A percentile compares a stretch with the other conserved stretches of the same genome.
These are phyloP conservation scores for Belgica antarctica DNA, from an alignment of 2,888 invertebrate genomes.

Conservation along the genomic window DNA sequence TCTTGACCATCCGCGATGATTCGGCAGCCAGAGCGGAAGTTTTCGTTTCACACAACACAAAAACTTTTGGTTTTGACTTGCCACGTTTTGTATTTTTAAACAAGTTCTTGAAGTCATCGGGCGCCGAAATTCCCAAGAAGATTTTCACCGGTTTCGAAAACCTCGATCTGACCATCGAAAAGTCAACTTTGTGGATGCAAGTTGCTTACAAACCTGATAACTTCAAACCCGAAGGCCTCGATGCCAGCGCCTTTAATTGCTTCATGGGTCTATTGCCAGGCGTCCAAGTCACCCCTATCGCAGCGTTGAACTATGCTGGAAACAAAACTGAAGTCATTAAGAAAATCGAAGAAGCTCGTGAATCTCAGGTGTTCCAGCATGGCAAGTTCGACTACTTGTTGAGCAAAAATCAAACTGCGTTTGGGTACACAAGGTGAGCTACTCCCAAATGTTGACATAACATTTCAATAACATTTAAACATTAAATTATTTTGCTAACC, in stretches of 20 bases:
- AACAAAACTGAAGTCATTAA: conserved; percentile 47
- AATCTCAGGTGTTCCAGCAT: conserved; percentile 64
- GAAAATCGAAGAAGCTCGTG: conserved; percentile 55
- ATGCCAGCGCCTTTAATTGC: conserved; percentile 59
- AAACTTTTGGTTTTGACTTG: conserved; percentile 50
- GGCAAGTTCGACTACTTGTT: conserved; percentile 58
- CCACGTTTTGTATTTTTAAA: conserved; percentile 27
- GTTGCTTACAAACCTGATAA: background rate
- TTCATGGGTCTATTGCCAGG: conserved; percentile 78
- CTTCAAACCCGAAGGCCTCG: conserved; percentile 45
- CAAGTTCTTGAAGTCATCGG: background rate
- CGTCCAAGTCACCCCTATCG: conserved; percentile 62
- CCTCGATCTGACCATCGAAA: conserved; percentile 42
- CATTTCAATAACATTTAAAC: background rate
- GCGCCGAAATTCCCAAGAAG: conserved; percentile 45
- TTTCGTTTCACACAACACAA: conserved; percentile 47
- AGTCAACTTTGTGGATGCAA: conserved; percentile 8
- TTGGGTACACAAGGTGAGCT: conserved; percentile 69
- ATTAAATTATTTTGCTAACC: conserved; percentile 16
- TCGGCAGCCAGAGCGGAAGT: conserved; percentile 49
- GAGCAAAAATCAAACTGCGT: conserved; percentile 58
- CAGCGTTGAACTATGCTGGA: conserved; percentile 48
- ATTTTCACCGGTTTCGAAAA: conserved; percentile 49
- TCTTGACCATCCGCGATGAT: conserved; percentile 53
- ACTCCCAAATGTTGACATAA: too few relatives aligned